Evolutionary conservation across 2,113 vertebrate species (phyloP), one percentile per base, ranked within the genome.

Genomic region (Gobio gobio): DNA sequence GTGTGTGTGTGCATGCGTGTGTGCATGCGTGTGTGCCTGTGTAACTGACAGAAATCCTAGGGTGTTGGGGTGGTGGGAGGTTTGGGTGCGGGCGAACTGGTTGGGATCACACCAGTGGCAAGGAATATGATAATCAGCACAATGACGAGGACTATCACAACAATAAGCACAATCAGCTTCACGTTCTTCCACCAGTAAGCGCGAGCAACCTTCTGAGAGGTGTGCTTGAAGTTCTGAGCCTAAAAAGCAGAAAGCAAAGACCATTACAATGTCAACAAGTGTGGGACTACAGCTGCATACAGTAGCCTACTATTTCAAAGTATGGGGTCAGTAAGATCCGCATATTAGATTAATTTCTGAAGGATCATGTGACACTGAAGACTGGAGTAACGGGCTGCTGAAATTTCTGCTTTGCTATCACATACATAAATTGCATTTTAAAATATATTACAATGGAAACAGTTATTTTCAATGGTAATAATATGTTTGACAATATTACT

Each of bases 161-260:
- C 91, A 4, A 98, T 96, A 79, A 96, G 29, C 54, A 96, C 61
- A 0, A 98, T 90, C 93, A 98, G 93, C 95, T 98, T 99, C 78
- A 95, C 90, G 1, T 98, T 98, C 92, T 97, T 97, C 97, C 98
- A 98, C 97, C 97, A 98, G 94, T 96, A 97, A 47, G 95, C 93
- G 0, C 97, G 95, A 1, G 97, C 96, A 90, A 99, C 94, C 90
- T 98, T 98, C 91, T 97, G 96, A 0, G 97, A 96, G 0, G 97
- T 98, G 0, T 97, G 97, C 92, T 96, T 97, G 93, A 98, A 98
- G 93, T 97, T 95, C 88, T 99, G 96, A 0, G 97, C 97, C 98
- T 98, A 58, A 43, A 51, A 43, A 43, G 93, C 1, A 16, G 78
- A 22, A 6, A 18, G 20, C 10, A 43, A 61, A 26, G 9, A 70